Conservation (phyloP, 2,113 vertebrate species). For the Scortum barcoo region DNA sequence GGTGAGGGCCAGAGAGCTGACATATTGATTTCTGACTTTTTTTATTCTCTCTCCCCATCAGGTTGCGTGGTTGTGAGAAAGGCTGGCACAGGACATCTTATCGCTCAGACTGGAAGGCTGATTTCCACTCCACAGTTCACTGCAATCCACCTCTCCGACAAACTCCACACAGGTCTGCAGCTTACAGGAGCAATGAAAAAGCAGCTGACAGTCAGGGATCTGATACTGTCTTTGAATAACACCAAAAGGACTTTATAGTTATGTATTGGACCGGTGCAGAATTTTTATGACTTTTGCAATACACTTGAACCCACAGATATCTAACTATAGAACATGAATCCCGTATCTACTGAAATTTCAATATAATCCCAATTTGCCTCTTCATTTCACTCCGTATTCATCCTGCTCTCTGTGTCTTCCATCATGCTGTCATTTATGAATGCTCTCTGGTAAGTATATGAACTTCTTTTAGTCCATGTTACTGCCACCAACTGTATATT, state of each 20-base stretch:
- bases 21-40: slow-evolving; percentile 48
- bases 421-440: neutral
- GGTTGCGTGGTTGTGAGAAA: slow-evolving; percentile 20
- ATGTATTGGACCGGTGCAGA: neutral
- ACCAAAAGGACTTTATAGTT: neutral
- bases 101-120: slow-evolving; percentile 10
- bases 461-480: neutral
- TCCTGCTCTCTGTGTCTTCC: neutral
- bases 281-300: neutral
- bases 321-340: neutral
- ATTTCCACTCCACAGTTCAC: slow-evolving; percentile 11
- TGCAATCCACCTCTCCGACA: slow-evolving; percentile 9
- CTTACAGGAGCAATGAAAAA: neutral
- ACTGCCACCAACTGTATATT: neutral
- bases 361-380: neutral
- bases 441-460: neutral
- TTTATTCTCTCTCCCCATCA: slow-evolving; percentile 10
- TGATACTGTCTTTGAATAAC: neutral
- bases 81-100: slow-evolving; percentile 17
- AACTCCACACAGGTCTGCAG: neutral
- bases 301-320: neutral
- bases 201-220: neutral
- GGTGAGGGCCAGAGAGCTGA: slow-evolving; percentile 38
- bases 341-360: neutral
- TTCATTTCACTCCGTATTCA: slow-evolving; percentile 7